Evolutionary conservation across 2,888 invertebrate genomes (phyloP).

Genomic region (Scelioninae gen. 1): DNA sequence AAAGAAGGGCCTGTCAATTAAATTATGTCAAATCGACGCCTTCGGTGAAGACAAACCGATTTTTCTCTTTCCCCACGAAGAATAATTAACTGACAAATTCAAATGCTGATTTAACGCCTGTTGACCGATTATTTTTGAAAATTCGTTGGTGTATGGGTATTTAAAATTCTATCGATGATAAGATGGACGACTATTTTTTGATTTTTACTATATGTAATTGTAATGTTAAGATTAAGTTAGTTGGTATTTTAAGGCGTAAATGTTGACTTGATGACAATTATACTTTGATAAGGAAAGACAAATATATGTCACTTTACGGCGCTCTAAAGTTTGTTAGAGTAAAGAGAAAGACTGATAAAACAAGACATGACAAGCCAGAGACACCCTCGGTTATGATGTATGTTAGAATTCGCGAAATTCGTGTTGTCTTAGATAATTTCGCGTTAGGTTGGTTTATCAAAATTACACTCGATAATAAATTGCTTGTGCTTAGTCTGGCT

Average conservation of each 20-base stretch:
- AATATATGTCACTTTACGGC: constrained; percentile 76
- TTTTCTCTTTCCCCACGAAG: constrained; percentile 14
- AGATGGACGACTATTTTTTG: constrained; percentile 60
- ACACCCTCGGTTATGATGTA: constrained; percentile 48
- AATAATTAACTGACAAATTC: constrained; percentile 29
- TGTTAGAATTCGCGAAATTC: constrained; percentile 12
- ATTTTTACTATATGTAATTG: constrained; percentile 63
- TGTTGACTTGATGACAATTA: constrained; percentile 61
- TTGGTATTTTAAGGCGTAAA: constrained; percentile 51
- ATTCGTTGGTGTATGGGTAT: constrained; percentile 42
- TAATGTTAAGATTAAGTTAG: constrained; percentile 66
- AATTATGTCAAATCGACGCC: constrained; percentile 23
- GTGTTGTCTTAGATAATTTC: constrained; percentile 11
- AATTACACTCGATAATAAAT: too few relatives aligned
- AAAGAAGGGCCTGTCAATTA: constrained; percentile 55
- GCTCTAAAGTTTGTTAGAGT: constrained; percentile 77
- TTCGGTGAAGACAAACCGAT: constrained; percentile 1
- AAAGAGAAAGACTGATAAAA: constrained; percentile 78
- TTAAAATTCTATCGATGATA: constrained; percentile 47
- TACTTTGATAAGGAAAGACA: constrained; percentile 64
- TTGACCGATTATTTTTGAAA: constrained; percentile 28
- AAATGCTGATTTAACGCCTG: constrained; percentile 38
- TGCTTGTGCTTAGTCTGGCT: too few relatives aligned
- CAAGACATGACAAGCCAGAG: constrained; percentile 68
- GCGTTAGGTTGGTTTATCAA: too few relatives aligned